phyloP scores from a whole-genome alignment of 2,113 vertebrate genomes.

The Ammodytes marinus region DNA sequence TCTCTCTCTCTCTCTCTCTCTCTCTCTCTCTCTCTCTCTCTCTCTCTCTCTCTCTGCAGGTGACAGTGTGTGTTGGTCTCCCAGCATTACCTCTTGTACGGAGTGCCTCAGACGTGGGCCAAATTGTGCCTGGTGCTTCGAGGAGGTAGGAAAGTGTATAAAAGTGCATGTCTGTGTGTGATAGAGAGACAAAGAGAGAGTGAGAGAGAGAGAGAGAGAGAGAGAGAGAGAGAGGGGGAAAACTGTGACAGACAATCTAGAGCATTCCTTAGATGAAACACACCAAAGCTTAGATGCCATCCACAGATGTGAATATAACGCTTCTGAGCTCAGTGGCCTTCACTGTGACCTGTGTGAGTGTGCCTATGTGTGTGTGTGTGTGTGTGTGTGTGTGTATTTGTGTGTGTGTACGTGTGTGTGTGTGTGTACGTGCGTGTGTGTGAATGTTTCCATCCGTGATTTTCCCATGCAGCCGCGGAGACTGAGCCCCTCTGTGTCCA shows the following conservation, averaged over 20 bases:
- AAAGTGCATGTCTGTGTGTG: slow-evolving; percentile 20
- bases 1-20: neutral
- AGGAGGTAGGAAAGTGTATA: slow-evolving; percentile 87
- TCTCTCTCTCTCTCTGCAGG: slow-evolving; percentile 76
- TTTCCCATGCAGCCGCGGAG: slow-evolving; percentile 55
- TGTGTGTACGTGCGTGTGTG: slow-evolving; percentile 13
- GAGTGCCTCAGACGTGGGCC: slow-evolving; percentile 92
- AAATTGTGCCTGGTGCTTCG: slow-evolving; percentile 96
- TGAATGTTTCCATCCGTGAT: slow-evolving; percentile 45
- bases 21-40: neutral
- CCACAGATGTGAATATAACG: slow-evolving; percentile 71
- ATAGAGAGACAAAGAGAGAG: neutral
- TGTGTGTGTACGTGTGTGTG: neutral
- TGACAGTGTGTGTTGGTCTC: slow-evolving; percentile 88
- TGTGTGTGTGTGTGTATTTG: slow-evolving; percentile 4
- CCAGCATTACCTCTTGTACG: slow-evolving; percentile 87
- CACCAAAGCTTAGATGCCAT: slow-evolving; percentile 64
- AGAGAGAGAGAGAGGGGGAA: neutral
- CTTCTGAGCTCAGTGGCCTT: slow-evolving; percentile 45
- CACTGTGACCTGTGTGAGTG: slow-evolving; percentile 43
- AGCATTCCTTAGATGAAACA: slow-evolving; percentile 68
- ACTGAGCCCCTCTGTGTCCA: slow-evolving; percentile 36
- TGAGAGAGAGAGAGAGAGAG: neutral
- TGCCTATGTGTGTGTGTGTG: neutral
- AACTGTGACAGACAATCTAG: slow-evolving; percentile 35